These are phyloP conservation scores for Crocallis elinguaria DNA, from an alignment of 2,888 invertebrate genomes.

Conservation along the genomic window DNA sequence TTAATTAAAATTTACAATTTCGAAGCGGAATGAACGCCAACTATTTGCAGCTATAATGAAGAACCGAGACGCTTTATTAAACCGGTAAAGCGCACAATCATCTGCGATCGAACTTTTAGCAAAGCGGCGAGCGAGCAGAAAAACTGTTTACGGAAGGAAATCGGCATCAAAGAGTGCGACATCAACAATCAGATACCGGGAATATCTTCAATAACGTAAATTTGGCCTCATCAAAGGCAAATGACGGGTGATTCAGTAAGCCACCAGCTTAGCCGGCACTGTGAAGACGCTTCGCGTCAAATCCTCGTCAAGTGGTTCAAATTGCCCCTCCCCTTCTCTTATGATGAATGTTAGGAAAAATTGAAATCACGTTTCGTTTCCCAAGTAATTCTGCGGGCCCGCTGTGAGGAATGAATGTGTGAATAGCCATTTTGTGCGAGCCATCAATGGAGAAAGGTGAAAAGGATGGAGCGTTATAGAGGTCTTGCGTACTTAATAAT, in stretches of 20 bases:
- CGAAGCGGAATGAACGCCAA: slow-evolving; percentile 14
- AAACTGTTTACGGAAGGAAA: slow-evolving; percentile 36
- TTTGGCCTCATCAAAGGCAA: slow-evolving; percentile 65
- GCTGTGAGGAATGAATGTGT: slow-evolving; percentile 49
- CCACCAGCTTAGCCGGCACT: slow-evolving; percentile 59
- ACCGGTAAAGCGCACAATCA: slow-evolving; percentile 11
- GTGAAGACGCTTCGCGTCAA: slow-evolving; percentile 71
- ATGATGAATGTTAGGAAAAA: slow-evolving; percentile 72
- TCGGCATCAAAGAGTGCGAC: slow-evolving; percentile 30
- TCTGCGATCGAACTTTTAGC: slow-evolving; percentile 20
- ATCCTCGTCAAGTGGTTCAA: slow-evolving; percentile 70
- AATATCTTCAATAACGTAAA: slow-evolving; percentile 60
- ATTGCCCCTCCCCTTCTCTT: slow-evolving; percentile 58
- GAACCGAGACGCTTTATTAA: slow-evolving; percentile 20
- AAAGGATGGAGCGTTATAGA: slow-evolving; percentile 36
- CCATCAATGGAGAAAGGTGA: slow-evolving; percentile 55
- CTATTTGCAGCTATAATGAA: background rate
- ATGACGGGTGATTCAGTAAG: slow-evolving; percentile 69
- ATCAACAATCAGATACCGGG: slow-evolving; percentile 48
- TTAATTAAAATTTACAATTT: slow-evolving; percentile 52
- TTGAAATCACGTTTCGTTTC: slow-evolving; percentile 71
- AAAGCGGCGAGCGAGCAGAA: slow-evolving; percentile 21
- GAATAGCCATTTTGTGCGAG: slow-evolving; percentile 55
- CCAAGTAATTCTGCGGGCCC: slow-evolving; percentile 51
- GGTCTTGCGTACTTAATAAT: slow-evolving; percentile 21